Evolutionary conservation across 2,888 invertebrate genomes (phyloP), one percentile per base, ranked within the genome.

Genomic region (Fissipunctia ypsillon): DNA sequence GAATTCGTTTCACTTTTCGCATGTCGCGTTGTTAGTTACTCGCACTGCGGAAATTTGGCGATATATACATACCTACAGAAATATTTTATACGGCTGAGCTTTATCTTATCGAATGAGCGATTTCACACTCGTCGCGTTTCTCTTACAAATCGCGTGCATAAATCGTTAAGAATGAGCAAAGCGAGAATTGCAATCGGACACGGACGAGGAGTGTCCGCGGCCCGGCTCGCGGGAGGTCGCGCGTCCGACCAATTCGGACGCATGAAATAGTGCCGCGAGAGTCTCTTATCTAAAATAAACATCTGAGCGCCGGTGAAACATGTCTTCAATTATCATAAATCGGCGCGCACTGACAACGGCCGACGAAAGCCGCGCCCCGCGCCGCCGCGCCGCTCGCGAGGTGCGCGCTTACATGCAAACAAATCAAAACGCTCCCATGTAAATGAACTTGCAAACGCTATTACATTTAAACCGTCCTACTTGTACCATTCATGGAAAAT

Each of bases 271-370:
- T 95, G 93, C 94, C 93, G 92, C 91, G 92, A 92, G 93, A 91
- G 85, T 82, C 89, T 92, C 92, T 95, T 96, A 96, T 96, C 96
- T 96, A 96, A 96, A 96, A 96, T 96, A 96, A 96, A 96, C 95
- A 96, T 96, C 95, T 92, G 94, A 94, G 92, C 93, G 93, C 93
- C 94, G 93, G 94, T 95, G 95, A 95, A 95, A 95, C 96, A 95
- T 94, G 96, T 93, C 95, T 96, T 96, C 95, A 95, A 96, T 96
- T 96, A 96, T 95, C 95, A 95, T 96, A 96, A 96, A 96, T 96
- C 95, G 95, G 93, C 92, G 91, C 88, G 91, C 90, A 92, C 93
- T 94, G 95, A 94, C 95, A 92, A 89, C 91, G 92, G 84, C 89
- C 92, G 93, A 93, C 90, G 93, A 93, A 92, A 93, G 91, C 92